Evolutionary conservation across 2,888 invertebrate species (phyloP).

Genomic region (Acutogordius australiensis): DNA sequence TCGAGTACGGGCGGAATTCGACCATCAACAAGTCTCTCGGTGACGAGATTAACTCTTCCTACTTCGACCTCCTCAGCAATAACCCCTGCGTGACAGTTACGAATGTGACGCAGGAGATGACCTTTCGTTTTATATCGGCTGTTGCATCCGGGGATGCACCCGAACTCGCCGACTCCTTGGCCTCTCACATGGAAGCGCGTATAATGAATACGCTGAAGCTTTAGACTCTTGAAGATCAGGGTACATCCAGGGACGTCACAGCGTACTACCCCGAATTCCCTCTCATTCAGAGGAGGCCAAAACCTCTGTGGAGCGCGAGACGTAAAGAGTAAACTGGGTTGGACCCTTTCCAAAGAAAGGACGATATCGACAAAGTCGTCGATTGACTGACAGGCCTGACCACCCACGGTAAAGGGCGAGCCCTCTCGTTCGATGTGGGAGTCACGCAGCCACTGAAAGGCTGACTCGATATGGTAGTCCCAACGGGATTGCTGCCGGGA

Average conservation of each 20-base stretch:
- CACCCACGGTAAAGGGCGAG: too few relatives aligned
- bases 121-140: neutral
- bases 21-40: too few relatives aligned
- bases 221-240: neutral
- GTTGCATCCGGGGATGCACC: too few relatives aligned
- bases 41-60: neutral
- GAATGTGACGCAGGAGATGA: neutral
- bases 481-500: neutral
- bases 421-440: too few relatives aligned
- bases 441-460: neutral
- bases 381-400: too few relatives aligned
- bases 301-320: too few relatives aligned
- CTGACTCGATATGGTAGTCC: neutral
- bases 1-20: too few relatives aligned
- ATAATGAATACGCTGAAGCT: neutral
- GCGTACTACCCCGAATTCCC: too few relatives aligned
- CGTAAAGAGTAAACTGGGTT: too few relatives aligned
- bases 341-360: too few relatives aligned
- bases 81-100: neutral
- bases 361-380: too few relatives aligned
- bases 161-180: neutral
- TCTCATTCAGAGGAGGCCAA: too few relatives aligned
- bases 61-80: neutral
- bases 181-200: neutral
- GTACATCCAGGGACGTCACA: neutral